These are phyloP conservation scores for Pseudochirops corinnae DNA, from an alignment of 2,797 vertebrate species.

Conservation along the genomic window DNA sequence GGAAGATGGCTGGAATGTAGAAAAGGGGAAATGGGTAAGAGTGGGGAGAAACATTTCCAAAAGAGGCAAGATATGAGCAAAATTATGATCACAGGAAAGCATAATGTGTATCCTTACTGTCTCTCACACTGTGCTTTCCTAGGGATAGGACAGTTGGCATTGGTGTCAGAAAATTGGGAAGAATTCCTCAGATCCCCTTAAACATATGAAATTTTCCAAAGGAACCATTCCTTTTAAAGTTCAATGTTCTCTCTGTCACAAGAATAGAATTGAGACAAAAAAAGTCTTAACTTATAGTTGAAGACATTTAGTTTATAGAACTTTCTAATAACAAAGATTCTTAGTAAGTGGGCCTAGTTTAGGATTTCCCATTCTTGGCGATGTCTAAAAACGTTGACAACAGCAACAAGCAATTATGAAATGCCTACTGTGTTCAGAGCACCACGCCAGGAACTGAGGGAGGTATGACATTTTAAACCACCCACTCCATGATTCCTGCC, in stretches of 20 bases:
- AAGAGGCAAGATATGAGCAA: neutral
- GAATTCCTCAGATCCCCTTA: conserved; percentile 21
- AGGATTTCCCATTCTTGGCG: neutral
- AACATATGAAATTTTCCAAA: neutral
- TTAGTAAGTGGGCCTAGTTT: neutral
- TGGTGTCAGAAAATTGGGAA: conserved; percentile 50
- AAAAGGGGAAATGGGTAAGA: neutral
- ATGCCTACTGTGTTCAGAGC: neutral
- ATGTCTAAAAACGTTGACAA: neutral
- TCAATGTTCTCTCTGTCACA: neutral
- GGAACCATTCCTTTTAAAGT: conserved; percentile 18
- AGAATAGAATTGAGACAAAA: neutral
- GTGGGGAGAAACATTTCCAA: neutral
- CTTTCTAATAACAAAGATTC: neutral
- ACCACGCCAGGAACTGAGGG: neutral
- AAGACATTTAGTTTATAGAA: neutral
- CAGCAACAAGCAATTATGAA: neutral
- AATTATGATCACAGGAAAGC: neutral
- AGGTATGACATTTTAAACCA: neutral
- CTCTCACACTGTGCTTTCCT: conserved; percentile 6
- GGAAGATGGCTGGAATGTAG: neutral
- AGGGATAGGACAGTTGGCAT: neutral
- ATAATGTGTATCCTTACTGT: neutral
- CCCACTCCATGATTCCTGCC: neutral
- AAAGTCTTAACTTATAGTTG: neutral